Evolutionary conservation across 2,888 invertebrate genomes (phyloP), one percentile per base, ranked within the genome.

Genomic region (Dastarcus helophoroides): DNA sequence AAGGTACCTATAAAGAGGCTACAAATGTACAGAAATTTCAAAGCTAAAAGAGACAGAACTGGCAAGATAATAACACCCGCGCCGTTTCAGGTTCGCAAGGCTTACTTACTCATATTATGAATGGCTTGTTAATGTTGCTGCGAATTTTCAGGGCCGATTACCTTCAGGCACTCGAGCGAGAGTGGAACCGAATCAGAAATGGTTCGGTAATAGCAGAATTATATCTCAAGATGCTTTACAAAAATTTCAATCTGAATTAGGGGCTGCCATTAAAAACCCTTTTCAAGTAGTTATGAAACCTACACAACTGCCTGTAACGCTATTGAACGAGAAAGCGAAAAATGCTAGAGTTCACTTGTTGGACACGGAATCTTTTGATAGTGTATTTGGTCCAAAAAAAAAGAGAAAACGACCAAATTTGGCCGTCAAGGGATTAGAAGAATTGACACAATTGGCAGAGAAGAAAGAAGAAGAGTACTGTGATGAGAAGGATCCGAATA

Each of bases 181-280:
- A 35, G 89, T 99, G 0, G 98, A 95, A 62, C 98, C 98, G 2
- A 94, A 89, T 46, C 88, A 93, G 49, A 90, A 85, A 58, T 99
- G 98, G 98, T 99, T 99, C 62, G 94, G 95, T 9, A 99, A 99
- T 58, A 94, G 97, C 0, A 73, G 94, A 39, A 94, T 98, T 0
- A 90, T 98, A 43, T 84, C 91, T 1, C 97, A 98, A 63, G 79
- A 73, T 50, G 80, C 86, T 0, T 54, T 89, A 15, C 88, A 88
- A 59, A 86, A 84, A 53, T 88, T 89, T 51, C 85, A 98, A 66
- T 85, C 85, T 22, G 95, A 95, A 63, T 76, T 99, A 56, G 93
- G 91, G 10, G 85, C 86, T 49, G 95, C 85, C 15, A 71, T 91
- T 31, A 90, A 82, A 53, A 93, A 97, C 64, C 97, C 98, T 0